phyloP scores from a whole-genome alignment of 2,113 vertebrate genomes.

The human region GRCh38 chr1:167414501-167415000 shows the following conservation, averaged over 20 bases:
- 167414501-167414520: background rate
- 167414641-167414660: background rate
- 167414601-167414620: background rate
- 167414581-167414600: background rate
- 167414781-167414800: background rate
- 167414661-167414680: background rate
- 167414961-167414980: too few species aligned
- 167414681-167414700: background rate
- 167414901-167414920: too few species aligned
- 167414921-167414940: too few species aligned
- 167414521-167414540: background rate
- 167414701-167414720: rapidly evolving
- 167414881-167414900: background rate
- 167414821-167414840: background rate
- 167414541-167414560: background rate
- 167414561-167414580: background rate
- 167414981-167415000: too few species aligned
- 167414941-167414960: too few species aligned
- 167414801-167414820: background rate
- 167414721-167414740: background rate
- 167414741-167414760: background rate
- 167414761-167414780: background rate
- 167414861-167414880: background rate
- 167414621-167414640: background rate
- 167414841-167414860: background rate